Evolutionary conservation across 2,113 vertebrate species (phyloP).

Genomic region (Stegostoma tigrinum): DNA sequence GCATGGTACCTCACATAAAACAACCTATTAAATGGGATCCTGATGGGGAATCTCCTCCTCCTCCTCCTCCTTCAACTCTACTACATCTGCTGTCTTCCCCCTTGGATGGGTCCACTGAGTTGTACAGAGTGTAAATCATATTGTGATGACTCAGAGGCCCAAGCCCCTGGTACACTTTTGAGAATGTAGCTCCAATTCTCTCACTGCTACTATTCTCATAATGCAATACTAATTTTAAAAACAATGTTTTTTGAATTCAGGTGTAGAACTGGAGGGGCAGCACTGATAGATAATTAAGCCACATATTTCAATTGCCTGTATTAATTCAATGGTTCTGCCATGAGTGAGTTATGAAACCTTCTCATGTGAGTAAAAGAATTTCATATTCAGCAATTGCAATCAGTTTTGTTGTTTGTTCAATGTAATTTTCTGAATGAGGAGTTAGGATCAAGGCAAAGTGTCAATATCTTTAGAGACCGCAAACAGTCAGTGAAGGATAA

Average conservation of each 20-base stretch:
- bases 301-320: background rate
- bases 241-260: background rate
- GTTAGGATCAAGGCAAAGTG: background rate
- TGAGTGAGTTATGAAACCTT: background rate
- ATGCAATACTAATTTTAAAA: background rate
- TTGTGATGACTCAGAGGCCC: background rate
- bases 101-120: background rate
- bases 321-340: background rate
- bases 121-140: background rate
- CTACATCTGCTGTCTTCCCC: background rate
- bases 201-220: background rate
- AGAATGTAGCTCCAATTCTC: background rate
- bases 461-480: background rate
- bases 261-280: background rate
- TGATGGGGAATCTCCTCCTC: slow-evolving; percentile 20
- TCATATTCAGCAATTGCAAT: background rate
- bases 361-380: background rate
- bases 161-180: background rate
- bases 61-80: slow-evolving; percentile 2
- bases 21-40: slow-evolving; percentile 2
- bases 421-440: background rate
- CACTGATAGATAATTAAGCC: background rate
- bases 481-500: background rate
- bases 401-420: background rate
- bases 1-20: slow-evolving; percentile 20